phyloP scores from a whole-genome alignment of 2,113 vertebrate genomes.

The Cryptoleucopteryx plumbea region DNA sequence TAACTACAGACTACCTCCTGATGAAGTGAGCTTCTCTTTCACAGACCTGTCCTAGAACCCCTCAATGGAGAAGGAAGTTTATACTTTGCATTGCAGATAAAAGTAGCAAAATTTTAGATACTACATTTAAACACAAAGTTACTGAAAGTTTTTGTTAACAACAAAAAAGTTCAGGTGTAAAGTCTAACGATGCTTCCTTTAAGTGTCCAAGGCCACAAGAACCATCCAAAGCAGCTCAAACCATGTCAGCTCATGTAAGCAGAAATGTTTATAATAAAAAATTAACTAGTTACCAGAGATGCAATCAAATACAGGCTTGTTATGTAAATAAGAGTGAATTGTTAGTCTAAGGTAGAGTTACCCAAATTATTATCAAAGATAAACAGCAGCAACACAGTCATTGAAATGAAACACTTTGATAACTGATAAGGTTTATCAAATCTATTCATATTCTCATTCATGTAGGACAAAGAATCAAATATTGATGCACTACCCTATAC shows the following conservation, averaged over 20 bases:
- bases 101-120: neutral
- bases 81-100: neutral
- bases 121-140: neutral
- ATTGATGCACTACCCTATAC: accelerated
- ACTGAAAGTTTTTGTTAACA: neutral
- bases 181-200: neutral
- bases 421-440: neutral
- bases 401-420: neutral
- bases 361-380: neutral
- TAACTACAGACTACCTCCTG: neutral
- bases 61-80: neutral
- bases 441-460: neutral
- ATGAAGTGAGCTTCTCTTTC: neutral
- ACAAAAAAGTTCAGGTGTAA: neutral
- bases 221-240: neutral
- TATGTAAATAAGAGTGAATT: neutral
- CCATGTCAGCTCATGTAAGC: neutral
- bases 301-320: neutral
- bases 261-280: neutral
- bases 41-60: neutral
- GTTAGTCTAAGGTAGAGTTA: neutral
- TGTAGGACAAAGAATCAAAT: neutral
- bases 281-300: neutral
- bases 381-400: neutral
- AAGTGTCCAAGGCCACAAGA: neutral